Conservation (phyloP, 1,140 invertebrate genomes). For the Drosophila quadrilineata region DNA sequence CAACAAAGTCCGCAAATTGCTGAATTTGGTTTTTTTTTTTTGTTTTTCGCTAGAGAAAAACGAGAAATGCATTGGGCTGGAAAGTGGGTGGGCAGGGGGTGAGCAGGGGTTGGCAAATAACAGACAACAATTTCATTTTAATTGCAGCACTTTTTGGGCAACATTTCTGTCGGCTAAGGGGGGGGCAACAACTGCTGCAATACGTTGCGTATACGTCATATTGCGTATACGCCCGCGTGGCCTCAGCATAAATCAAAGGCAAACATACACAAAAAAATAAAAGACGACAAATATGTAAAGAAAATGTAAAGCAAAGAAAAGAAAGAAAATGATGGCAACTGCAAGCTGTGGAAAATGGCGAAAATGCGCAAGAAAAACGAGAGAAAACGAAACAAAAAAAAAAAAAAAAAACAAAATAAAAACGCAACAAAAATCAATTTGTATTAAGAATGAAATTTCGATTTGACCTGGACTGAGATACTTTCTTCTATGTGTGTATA, state of each 20-base stretch:
- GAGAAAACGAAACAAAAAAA: constrained; percentile 13
- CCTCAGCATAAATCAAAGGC: constrained; percentile 44
- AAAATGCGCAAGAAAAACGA: constrained; percentile 10
- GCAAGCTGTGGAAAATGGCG: constrained; percentile 14
- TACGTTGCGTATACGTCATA: background rate
- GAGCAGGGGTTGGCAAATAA: constrained; percentile 4
- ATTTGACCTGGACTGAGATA: constrained; percentile 37
- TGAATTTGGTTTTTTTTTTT: too few species aligned
- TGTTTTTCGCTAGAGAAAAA: too few species aligned
- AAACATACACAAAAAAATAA: too few species aligned
- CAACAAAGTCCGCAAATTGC: too few species aligned
- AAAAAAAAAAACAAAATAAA: background rate
- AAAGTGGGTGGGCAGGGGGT: too few species aligned
- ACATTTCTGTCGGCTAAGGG: background rate
- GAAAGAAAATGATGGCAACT: constrained; percentile 12
- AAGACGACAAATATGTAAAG: too few species aligned
- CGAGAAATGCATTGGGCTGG: too few species aligned
- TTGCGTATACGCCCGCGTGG: constrained; percentile 45
- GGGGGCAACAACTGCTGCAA: background rate
- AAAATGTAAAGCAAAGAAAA: constrained; percentile 15
- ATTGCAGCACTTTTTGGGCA: constrained; percentile 54
- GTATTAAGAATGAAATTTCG: constrained; percentile 74
- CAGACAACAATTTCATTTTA: constrained; percentile 73
- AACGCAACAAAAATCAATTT: constrained; percentile 64
- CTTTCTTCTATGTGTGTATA: background rate